Percentiles rank a stretch among this genome's conserved stretches.
Evolutionary conservation across 2,888 invertebrate species (phyloP).

Genomic region (Tetanocera ferruginea): DNA sequence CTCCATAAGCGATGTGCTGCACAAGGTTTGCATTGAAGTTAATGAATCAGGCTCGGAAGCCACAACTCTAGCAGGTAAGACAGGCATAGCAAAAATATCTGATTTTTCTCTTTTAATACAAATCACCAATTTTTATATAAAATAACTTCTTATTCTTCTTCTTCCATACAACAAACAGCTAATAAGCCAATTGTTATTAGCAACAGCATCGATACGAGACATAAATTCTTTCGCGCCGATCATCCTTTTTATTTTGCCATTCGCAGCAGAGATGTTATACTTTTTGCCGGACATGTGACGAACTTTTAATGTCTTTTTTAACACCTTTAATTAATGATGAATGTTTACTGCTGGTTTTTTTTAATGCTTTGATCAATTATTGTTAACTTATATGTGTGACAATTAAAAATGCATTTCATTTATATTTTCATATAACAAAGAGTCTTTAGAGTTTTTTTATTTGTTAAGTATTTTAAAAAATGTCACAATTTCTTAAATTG

Average conservation of each 20-base stretch:
- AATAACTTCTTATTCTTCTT: background rate
- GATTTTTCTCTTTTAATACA: background rate
- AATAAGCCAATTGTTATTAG: constrained; percentile 64
- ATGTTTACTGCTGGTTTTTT: background rate
- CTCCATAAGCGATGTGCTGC: constrained; percentile 78
- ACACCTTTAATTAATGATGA: background rate
- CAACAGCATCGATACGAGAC: constrained; percentile 58
- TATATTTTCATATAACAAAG: constrained; percentile 61
- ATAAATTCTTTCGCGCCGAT: constrained; percentile 65
- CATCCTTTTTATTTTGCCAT: constrained; percentile 67
- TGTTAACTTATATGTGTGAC: background rate
- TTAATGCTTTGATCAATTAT: background rate
- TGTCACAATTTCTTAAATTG: constrained; percentile 24
- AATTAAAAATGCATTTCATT: constrained; percentile 33
- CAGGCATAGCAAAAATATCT: background rate
- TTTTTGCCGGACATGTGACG: constrained; percentile 62
- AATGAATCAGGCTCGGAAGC: constrained; percentile 91
- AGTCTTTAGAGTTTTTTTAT: constrained; percentile 61
- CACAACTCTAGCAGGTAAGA: constrained; percentile 75
- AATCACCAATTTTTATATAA: background rate
- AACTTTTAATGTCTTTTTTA: constrained; percentile 50
- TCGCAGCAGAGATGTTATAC: constrained; percentile 57
- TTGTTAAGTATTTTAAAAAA: constrained; percentile 40
- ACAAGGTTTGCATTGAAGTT: constrained; percentile 88
- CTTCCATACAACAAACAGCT: constrained; percentile 39